Evolutionary conservation across 2,888 invertebrate species (phyloP), one percentile per base, ranked within the genome.

Genomic region (Linyphia triangularis): DNA sequence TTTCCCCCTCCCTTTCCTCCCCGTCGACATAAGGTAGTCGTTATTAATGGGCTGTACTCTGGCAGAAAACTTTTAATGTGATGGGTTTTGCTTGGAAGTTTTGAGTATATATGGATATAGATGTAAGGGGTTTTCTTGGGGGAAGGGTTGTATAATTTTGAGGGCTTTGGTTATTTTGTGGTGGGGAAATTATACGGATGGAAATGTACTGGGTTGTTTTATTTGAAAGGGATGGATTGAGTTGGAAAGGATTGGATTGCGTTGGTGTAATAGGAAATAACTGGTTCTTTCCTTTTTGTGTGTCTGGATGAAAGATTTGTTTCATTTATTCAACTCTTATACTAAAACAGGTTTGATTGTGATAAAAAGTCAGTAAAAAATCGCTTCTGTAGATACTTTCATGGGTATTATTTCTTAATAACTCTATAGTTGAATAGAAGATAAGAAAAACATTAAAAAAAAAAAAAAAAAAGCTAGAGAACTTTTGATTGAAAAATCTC

Each of bases 41-140:
- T 63, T 63, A 63, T 63, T 63, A 63, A 63, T 63, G 63, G 22
- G 16, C 57, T 57, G 57, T 57, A 16, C n/a, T 57, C 57, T 61
- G 63, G 63, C 63, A 28, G 63, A 28, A 22, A 57, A 63, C 63
- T 63, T 63, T 63, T 63, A 63, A 63, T 63, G 63, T 63, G 63
- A 63, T 26, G 63, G 63, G 10, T 63, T 63, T 24, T 63, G n/a
- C n/a, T n/a, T 9, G 26, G 63, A 28, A 63, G 63, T 63, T 24
- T 63, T 28, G 26, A 16, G 63, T 24, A 63, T n/a, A n/a, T 63
- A 63, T 63, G 63, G 63, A 63, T 63, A 63, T 63, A 63, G 63
- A 63, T 63, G 63, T 13, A 26, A 24, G 57, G 57, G 9, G n/a
- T n/a, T 57, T 6, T 22, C 57, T 22, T 2, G 57, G 22, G 57